Conservation (phyloP, 1,140 invertebrate genomes). For the Lordiphosa clarofinis region DNA sequence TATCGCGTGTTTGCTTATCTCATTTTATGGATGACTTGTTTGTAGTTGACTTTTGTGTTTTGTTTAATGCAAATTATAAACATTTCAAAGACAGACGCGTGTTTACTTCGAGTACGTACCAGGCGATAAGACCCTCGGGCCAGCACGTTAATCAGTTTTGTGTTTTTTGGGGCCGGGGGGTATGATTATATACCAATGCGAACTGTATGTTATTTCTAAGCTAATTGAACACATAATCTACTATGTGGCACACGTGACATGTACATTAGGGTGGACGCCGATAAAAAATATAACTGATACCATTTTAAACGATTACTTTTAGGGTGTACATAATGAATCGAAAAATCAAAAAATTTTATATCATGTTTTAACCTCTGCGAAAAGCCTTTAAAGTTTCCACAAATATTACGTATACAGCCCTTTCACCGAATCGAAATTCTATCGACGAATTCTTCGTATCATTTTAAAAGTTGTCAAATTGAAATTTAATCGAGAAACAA, state of each 20-base stretch:
- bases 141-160: conserved; percentile 13
- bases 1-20: conserved; percentile 64
- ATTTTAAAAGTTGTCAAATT: no score
- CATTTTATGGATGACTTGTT: conserved; percentile 48
- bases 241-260: conserved; percentile 38
- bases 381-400: no score
- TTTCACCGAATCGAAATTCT: no score
- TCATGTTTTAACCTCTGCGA: no score
- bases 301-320: no score
- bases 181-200: conserved; percentile 2
- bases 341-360: no score
- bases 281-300: no score
- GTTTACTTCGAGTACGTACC: conserved; percentile 42
- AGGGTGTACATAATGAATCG: no score
- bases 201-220: conserved; percentile 7
- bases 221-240: conserved; percentile 20
- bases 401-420: no score
- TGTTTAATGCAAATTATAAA: conserved; percentile 65
- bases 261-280: no score
- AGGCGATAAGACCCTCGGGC: conserved; percentile 11
- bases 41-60: conserved; percentile 16
- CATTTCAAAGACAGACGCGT: conserved; percentile 45
- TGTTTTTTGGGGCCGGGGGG: conserved; percentile 8
- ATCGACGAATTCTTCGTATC: no score
- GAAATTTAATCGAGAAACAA: no score